Conservation (phyloP, 2,797 vertebrate species). For the Ctenopoma multispine region DNA sequence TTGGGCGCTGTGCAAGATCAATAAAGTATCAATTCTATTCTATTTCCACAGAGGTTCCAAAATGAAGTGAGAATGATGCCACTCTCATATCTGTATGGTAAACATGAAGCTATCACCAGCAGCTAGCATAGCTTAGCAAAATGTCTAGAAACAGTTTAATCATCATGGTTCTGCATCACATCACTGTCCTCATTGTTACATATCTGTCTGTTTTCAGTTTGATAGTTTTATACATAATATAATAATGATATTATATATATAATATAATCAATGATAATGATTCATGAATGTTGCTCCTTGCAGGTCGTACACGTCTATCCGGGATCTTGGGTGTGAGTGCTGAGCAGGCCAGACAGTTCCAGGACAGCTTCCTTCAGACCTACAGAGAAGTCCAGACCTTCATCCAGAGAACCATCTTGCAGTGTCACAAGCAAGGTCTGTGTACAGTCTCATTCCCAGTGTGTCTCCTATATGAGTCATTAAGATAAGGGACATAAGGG, state of each 20-base stretch:
- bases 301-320: conserved; percentile 90
- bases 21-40: no score
- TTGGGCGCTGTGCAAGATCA: no score
- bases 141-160: no score
- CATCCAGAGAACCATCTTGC: conserved; percentile 86
- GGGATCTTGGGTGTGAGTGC: conserved; percentile 87
- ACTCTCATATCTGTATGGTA: neutral
- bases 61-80: neutral
- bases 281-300: neutral
- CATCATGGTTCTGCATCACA: no score
- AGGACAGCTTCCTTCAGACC: conserved; percentile 91
- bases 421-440: conserved; percentile 86
- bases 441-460: neutral
- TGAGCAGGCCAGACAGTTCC: conserved; percentile 87
- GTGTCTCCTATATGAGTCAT: neutral
- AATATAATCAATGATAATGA: no score
- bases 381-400: conserved; percentile 91
- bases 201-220: neutral
- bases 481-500: neutral
- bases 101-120: neutral
- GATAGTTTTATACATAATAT: neutral
- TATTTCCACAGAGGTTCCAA: no score
- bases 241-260: no score
- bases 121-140: neutral
- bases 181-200: neutral